Evolutionary conservation across 2,797 vertebrate species (phyloP).

Genomic region (Argyrosomus regius): DNA sequence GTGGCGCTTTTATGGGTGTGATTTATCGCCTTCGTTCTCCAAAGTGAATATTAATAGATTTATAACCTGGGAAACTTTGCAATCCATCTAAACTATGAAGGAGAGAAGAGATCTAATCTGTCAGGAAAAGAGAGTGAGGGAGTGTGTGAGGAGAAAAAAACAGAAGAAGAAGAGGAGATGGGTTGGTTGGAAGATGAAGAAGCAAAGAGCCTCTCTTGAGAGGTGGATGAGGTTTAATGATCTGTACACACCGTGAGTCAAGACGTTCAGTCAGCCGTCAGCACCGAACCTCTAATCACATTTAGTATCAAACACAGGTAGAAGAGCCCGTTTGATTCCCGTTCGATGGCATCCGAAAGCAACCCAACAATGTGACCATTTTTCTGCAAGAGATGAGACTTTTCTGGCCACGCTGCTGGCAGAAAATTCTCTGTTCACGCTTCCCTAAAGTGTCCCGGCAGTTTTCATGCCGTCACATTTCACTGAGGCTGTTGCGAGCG

Average conservation of each 20-base stretch:
- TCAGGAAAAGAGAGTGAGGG: slow-evolving; percentile 54
- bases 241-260: slow-evolving; percentile 5
- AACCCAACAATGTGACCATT: slow-evolving; percentile 1
- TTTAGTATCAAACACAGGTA: slow-evolving; percentile 7
- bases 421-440: slow-evolving; percentile 20
- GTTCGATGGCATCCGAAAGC: slow-evolving; percentile 18
- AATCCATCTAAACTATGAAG: slow-evolving; percentile 66
- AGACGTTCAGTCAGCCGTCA: slow-evolving; percentile 19
- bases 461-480: slow-evolving; percentile 22
- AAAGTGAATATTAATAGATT: slow-evolving; percentile 82
- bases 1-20: slow-evolving; percentile 63
- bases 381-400: slow-evolving; percentile 7
- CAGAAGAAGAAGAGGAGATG: not conserved
- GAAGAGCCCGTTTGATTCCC: not conserved
- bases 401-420: not conserved
- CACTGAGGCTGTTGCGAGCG: slow-evolving; percentile 9
- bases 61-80: slow-evolving; percentile 66
- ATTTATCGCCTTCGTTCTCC: slow-evolving; percentile 71
- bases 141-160: slow-evolving; percentile 22
- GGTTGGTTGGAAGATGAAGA: slow-evolving; percentile 21
- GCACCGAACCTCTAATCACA: slow-evolving; percentile 3
- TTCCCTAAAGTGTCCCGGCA: slow-evolving; percentile 17
- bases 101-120: slow-evolving; percentile 60
- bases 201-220: slow-evolving; percentile 15
- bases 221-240: slow-evolving; percentile 21